phyloP scores from a whole-genome alignment of 53 echinoderm and acorn worm species.

The Glandiceps talaboti region DNA sequence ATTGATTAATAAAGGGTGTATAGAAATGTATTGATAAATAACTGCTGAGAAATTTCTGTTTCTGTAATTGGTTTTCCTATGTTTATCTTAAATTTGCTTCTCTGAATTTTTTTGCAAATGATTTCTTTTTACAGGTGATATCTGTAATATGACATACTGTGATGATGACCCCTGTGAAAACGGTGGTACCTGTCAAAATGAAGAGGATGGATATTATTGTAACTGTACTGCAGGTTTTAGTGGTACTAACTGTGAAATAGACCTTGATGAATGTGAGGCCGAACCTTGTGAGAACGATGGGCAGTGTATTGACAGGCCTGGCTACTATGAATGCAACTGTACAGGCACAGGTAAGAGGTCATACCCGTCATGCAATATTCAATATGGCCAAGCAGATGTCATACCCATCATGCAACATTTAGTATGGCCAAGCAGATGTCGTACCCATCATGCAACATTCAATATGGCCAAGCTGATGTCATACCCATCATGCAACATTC shows the following conservation, averaged over 20 bases:
- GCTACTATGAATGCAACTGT: constrained; percentile 27
- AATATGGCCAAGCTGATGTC: too few relatives aligned
- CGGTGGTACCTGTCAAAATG: neutral
- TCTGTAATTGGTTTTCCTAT: neutral
- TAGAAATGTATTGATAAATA: too few relatives aligned
- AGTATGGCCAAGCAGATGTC: too few relatives aligned
- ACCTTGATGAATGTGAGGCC: constrained; percentile 51
- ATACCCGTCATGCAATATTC: too few relatives aligned
- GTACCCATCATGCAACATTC: too few relatives aligned
- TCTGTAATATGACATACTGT: neutral
- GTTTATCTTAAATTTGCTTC: too few relatives aligned
- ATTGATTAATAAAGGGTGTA: too few relatives aligned
- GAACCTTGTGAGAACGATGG: constrained; percentile 24
- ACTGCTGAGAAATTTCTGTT: too few relatives aligned
- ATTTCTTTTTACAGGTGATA: neutral
- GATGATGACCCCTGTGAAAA: neutral
- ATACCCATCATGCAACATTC: too few relatives aligned
- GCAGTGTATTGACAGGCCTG: constrained; percentile 15
- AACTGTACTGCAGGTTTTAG: constrained; percentile 37
- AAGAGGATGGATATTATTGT: constrained; percentile 23
- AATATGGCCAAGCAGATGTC: too few relatives aligned
- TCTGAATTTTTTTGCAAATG: too few relatives aligned
- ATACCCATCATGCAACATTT: too few relatives aligned
- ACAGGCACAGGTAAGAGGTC: constrained; percentile 27
- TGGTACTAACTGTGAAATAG: constrained; percentile 31